Conservation (phyloP, 2,113 vertebrate species). For the Anas platyrhynchos region DNA sequence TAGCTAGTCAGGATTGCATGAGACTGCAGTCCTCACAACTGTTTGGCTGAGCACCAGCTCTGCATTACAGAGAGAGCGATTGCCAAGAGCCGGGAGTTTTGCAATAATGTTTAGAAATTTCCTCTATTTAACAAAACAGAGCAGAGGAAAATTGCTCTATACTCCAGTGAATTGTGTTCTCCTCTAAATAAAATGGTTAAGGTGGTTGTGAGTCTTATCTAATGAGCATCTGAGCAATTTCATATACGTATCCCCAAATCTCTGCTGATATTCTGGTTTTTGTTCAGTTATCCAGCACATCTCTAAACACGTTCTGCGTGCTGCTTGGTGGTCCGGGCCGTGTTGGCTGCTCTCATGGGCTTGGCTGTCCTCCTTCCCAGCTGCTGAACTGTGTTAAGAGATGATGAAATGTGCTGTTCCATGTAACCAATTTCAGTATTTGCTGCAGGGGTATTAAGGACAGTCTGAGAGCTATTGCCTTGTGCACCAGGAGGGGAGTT, state of each 20-base stretch:
- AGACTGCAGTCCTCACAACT: neutral
- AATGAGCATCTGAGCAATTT: neutral
- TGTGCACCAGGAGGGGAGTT: neutral
- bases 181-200: neutral
- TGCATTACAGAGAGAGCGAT: neutral
- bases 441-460: neutral
- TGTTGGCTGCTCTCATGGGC: neutral
- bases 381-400: constrained; percentile 29
- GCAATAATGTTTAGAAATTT: constrained; percentile 43
- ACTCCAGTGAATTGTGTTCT: neutral
- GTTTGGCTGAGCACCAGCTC: constrained; percentile 16
- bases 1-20: neutral
- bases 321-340: constrained; percentile 44
- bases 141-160: constrained; percentile 5
- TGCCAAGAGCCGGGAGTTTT: constrained; percentile 36
- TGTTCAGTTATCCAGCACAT: neutral
- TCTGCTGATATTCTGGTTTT: neutral
- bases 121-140: neutral
- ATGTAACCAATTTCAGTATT: neutral
- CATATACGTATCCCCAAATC: neutral
- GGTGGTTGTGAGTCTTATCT: neutral
- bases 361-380: constrained; percentile 41
- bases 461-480: neutral
- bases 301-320: neutral
- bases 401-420: constrained; percentile 10